These are phyloP conservation scores for Acleris holmiana DNA, from an alignment of 2,888 invertebrate species.

Conservation along the genomic window DNA sequence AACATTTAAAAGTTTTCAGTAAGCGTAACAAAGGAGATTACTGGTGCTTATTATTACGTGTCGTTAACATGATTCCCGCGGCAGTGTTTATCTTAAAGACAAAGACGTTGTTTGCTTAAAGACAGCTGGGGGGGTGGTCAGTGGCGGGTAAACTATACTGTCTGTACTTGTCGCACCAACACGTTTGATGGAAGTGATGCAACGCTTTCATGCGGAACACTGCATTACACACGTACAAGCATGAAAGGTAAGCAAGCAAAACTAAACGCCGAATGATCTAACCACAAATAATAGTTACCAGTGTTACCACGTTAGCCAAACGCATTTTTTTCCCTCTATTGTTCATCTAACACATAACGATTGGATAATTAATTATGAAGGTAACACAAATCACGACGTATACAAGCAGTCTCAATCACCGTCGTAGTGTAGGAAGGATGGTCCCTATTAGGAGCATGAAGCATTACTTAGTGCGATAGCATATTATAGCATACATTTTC, in stretches of 20 bases:
- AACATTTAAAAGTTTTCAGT: background rate
- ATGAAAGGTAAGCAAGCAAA: slow-evolving; percentile 21
- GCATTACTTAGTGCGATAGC: background rate
- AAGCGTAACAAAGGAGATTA: slow-evolving; percentile 48
- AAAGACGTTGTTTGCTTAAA: slow-evolving; percentile 67
- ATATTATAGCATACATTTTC: too few species aligned
- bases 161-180: too few species aligned
- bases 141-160: too few species aligned
- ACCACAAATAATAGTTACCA: background rate
- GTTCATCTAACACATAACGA: slow-evolving; percentile 35
- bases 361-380: slow-evolving; percentile 40
- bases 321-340: slow-evolving; percentile 24
- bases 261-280: slow-evolving; percentile 10
- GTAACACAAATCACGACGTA: slow-evolving; percentile 42
- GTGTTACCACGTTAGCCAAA: background rate
- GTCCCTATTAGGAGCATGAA: slow-evolving; percentile 4
- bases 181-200: background rate
- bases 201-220: slow-evolving; percentile 34
- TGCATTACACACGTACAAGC: slow-evolving; percentile 7
- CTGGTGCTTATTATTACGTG: slow-evolving; percentile 30
- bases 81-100: slow-evolving; percentile 46
- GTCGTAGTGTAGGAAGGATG: background rate
- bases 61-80: slow-evolving; percentile 26
- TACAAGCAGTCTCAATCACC: slow-evolving; percentile 39
- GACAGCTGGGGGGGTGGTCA: slow-evolving; percentile 36